Conservation (phyloP, 2,113 vertebrate genomes). For the Fregetta grallaria region DNA sequence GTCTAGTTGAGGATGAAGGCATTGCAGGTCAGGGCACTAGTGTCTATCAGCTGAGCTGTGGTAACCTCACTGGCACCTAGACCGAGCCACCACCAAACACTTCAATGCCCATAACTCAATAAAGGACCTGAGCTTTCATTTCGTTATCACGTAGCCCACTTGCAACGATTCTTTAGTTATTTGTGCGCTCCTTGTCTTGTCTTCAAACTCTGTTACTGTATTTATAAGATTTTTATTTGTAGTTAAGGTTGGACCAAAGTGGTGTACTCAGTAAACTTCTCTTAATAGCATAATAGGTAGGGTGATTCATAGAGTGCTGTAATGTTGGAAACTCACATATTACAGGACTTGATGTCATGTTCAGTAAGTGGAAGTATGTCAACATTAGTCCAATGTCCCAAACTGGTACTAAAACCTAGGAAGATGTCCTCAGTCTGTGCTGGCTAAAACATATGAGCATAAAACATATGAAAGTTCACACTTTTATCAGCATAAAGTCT, state of each 20-base stretch:
- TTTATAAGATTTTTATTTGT: not conserved
- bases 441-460: not conserved
- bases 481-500: not conserved
- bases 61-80: not conserved
- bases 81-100: not conserved
- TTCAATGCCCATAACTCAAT: not conserved
- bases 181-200: not conserved
- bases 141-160: fast-evolving
- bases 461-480: not conserved
- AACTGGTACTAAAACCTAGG: not conserved
- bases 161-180: fast-evolving
- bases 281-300: not conserved
- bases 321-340: not conserved
- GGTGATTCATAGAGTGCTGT: slow-evolving; percentile 6
- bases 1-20: not conserved
- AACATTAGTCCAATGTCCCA: not conserved
- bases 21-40: not conserved
- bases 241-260: not conserved
- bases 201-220: not conserved
- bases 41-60: not conserved
- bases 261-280: not conserved
- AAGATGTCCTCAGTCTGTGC: not conserved
- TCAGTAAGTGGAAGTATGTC: not conserved
- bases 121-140: not conserved
- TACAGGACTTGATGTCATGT: not conserved